Evolutionary conservation across 92 coral and sea anemone species (phyloP).

Genomic region (Umimayanthus kanabou): DNA sequence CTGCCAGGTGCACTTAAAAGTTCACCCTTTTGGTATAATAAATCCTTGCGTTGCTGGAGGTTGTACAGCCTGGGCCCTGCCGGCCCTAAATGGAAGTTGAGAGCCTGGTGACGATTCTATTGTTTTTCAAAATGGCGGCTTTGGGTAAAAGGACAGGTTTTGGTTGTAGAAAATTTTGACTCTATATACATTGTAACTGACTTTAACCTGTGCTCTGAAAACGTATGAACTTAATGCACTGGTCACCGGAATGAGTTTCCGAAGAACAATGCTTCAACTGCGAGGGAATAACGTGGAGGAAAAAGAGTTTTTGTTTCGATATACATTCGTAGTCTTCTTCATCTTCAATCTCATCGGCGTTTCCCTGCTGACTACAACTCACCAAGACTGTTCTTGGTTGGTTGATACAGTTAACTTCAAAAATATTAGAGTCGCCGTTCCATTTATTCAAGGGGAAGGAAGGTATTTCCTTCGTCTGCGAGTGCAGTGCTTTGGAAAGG

Average conservation of each 20-base stretch:
- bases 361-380: neutral
- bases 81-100: neutral
- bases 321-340: neutral
- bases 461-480: constrained; percentile 67
- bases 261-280: constrained; percentile 5
- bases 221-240: neutral
- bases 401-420: constrained; percentile 49
- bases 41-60: too few relatives aligned
- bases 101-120: neutral
- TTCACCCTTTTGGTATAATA: too few relatives aligned
- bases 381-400: constrained; percentile 59
- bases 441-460: constrained; percentile 49
- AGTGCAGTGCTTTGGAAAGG: constrained; percentile 63
- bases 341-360: neutral
- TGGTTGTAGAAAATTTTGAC: neutral
- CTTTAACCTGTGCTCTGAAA: neutral
- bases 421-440: constrained; percentile 32
- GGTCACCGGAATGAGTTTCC: neutral
- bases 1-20: too few relatives aligned
- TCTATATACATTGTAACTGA: neutral
- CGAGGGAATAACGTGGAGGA: neutral
- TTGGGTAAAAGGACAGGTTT: neutral
- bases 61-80: too few relatives aligned
- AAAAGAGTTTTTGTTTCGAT: neutral
- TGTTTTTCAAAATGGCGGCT: neutral